Base-by-base conservation (phyloP, 2,888 invertebrate genomes). In the Sesia bembeciformis region DNA sequence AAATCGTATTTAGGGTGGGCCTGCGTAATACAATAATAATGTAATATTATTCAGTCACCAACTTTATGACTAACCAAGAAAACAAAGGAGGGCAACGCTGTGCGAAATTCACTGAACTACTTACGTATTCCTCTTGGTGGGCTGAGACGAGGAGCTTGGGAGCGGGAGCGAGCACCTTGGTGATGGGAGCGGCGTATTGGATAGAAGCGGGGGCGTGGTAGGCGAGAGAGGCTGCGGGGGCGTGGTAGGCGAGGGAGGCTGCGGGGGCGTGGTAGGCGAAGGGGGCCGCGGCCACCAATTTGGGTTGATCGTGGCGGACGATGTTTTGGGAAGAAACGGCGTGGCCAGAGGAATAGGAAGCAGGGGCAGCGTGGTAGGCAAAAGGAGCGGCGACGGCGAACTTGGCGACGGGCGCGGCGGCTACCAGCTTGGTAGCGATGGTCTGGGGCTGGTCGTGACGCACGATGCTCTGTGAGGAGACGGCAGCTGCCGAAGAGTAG, bases 1-100 rank as follows among this genome's bases (percentile, higher is more conserved):
- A 82, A 91, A 54, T 90, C 84, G 75, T 91, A 91, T 67, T 89
- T 86, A 54, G 91, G 91, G 71, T 52, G 52, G 39, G 52, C 52
- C 52, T 52, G 52, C 7, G 23, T 23, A 23, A 23, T 23, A 23
- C 23, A 23, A 23, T 23, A 23, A 23, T 23, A 23, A 23, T 23
- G 23, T 23, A 23, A 23, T 23, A 23, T 23, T 23, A 23, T 23
- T 23, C 23, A 23, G 23, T 23, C 1, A 23, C 23, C 23, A 23
- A 23, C 23, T 23, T 23, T 23, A 23, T 23, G 23, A 23, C 23
- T 23, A 23, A 23, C 23, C 23, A 23, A 23, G 23, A 23, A 23
- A 23, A 1, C 23, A 23, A 23, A 23, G 23, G 23, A 23, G 1
- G 23, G 23, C 23, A 23, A 23, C 23, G 2, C 2, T 23, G 23